phyloP scores from a whole-genome alignment of 2,888 invertebrate species.

The Pseudoips prasinana region DNA sequence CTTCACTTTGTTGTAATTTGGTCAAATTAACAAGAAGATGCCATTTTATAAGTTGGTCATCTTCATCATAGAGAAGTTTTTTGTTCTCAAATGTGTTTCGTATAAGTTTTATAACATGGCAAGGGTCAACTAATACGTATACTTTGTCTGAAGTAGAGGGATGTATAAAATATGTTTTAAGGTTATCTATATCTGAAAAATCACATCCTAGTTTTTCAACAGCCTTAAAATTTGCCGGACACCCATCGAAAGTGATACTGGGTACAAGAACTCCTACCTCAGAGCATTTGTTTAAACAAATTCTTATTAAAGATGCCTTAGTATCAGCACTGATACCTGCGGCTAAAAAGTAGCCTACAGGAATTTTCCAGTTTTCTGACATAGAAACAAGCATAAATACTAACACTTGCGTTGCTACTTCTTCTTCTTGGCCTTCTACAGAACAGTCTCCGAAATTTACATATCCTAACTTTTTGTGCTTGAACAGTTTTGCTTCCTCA shows the following conservation, averaged over 20 bases:
- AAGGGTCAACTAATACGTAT: no score
- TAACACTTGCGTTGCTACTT: no score
- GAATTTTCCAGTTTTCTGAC: no score
- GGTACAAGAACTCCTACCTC: conserved; percentile 17
- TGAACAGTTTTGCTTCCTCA: background rate
- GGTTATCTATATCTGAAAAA: conserved; percentile 15
- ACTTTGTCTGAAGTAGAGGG: no score
- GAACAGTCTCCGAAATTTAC: no score
- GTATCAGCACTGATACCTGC: conserved; percentile 18
- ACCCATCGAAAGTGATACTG: conserved; percentile 21
- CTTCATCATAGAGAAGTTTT: no score
- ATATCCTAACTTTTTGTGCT: background rate
- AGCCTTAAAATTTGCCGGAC: conserved; percentile 12
- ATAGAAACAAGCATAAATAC: no score
- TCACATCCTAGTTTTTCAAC: conserved; percentile 13
- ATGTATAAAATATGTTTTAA: conserved; percentile 11
- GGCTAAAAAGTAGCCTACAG: conserved; percentile 13
- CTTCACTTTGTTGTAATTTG: conserved; percentile 13
- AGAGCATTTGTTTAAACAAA: conserved; percentile 17
- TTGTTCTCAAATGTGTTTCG: no score
- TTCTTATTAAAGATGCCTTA: conserved; percentile 8
- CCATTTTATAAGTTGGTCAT: no score
- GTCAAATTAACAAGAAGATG: no score
- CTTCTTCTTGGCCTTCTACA: no score
- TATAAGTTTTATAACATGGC: no score